Conservation (phyloP, 2,113 vertebrate genomes). For the Phylloscopus trochilus region DNA sequence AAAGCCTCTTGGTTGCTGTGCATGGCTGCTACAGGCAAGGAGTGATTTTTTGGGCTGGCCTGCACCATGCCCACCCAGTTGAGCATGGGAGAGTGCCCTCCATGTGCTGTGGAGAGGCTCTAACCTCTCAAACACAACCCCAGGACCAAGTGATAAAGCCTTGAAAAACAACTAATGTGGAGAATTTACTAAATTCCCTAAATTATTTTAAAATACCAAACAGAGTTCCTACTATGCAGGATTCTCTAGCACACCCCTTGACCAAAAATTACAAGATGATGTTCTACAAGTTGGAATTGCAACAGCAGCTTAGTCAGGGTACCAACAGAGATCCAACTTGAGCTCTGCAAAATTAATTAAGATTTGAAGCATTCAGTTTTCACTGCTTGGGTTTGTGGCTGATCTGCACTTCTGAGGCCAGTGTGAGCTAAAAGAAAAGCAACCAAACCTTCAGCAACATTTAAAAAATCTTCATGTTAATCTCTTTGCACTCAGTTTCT, state of each 20-base stretch:
- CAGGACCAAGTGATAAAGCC: neutral
- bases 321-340: neutral
- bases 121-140: neutral
- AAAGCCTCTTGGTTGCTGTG: neutral
- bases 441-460: neutral
- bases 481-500: neutral
- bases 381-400: neutral
- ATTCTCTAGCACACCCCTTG: neutral
- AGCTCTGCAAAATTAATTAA: neutral
- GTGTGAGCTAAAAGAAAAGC: neutral
- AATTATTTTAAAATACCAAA: neutral
- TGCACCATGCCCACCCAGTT: neutral
- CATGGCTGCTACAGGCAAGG: neutral
- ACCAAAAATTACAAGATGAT: neutral
- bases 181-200: neutral
- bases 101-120: neutral
- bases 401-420: neutral
- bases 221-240: neutral
- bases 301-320: neutral
- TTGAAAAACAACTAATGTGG: neutral
- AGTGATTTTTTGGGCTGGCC: neutral
- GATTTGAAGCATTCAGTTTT: neutral
- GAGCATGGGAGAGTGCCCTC: neutral
- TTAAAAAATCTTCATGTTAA: neutral
- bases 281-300: neutral